Base-by-base conservation (phyloP, 2,113 vertebrate genomes). In the Xiphophorus maculatus region DNA sequence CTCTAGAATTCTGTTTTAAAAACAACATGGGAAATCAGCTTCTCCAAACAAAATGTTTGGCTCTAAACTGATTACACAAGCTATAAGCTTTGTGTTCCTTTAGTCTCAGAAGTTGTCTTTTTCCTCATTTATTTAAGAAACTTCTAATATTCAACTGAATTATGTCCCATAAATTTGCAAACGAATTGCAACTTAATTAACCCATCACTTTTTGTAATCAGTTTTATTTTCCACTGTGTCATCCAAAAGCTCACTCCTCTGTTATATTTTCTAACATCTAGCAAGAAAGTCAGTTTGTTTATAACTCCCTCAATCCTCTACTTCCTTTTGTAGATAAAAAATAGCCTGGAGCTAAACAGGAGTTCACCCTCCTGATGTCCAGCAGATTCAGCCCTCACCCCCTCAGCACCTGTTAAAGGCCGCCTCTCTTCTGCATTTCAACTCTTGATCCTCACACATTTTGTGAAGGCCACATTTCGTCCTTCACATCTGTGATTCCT, bases 391-490 rank as follows among this genome's bases (percentile, higher is more conserved):
- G 74, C 73, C 69, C 48, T 69, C 67, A 82, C 58, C 68, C 84
- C 76, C 73, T 66, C 68, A 83, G 82, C 93, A 94, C 91, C 93
- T 93, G 93, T 90, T 92, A 77, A 82, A 87, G 76, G 71, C 87
- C 37, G 30, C 84, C 76, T 68, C 80, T 80, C 77, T 71, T 69
- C 77, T 37, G 81, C 80, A 88, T 88, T 85, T 84, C 81, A 74
- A 69, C 68, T 80, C 78, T 84, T 87, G 76, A 89, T 84, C 82
- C 82, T 60, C 66, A 80, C 62, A 37, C 79, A 82, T 73, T 67
- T 82, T 64, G 74, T n/a, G 9, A 60, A 71, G 85, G 66, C 77
- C 66, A 83, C 76, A 85, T 80, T 90, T 89, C 80, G 86, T 87
- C 81, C 84, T 14, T 66, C 80, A 92, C 90, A 92, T 94, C 90